Conservation (phyloP, 2,888 invertebrate species). For the Drosophila subquinaria region DNA sequence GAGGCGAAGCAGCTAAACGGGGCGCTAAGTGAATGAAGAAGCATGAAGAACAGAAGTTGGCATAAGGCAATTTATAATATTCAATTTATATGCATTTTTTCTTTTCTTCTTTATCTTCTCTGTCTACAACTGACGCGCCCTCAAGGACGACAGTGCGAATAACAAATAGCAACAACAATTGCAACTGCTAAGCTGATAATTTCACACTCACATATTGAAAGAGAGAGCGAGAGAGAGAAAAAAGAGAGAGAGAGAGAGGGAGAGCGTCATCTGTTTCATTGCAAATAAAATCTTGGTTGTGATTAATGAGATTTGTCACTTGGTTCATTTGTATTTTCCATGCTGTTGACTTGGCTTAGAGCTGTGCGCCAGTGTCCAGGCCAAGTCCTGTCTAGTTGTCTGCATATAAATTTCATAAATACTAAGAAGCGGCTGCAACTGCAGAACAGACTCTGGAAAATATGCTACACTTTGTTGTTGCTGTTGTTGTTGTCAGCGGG, state of each 20-base stretch:
- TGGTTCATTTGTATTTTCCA: constrained; percentile 77
- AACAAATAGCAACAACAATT: constrained; percentile 54
- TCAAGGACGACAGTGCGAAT: constrained; percentile 35
- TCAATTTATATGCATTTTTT: constrained; percentile 83
- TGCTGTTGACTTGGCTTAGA: constrained; percentile 61
- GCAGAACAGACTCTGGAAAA: constrained; percentile 38
- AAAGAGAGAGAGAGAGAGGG: not conserved
- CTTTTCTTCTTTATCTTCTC: not conserved
- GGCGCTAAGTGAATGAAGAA: constrained; percentile 44
- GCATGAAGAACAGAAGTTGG: constrained; percentile 61
- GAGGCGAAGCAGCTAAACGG: constrained; percentile 42
- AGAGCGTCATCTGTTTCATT: constrained; percentile 22
- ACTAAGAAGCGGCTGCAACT: constrained; percentile 52
- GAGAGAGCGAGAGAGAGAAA: not conserved
- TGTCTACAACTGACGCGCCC: not conserved
- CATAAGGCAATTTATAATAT: constrained; percentile 80
- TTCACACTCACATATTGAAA: constrained; percentile 33
- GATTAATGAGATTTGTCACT: constrained; percentile 83
- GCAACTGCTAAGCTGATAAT: constrained; percentile 76
- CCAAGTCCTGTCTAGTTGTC: constrained; percentile 22
- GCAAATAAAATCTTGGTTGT: constrained; percentile 66
- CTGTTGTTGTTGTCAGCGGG: constrained; percentile 13
- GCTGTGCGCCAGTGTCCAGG: constrained; percentile 23
- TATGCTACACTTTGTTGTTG: constrained; percentile 29
- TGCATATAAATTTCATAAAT: constrained; percentile 73